Conservation (phyloP, 2,113 vertebrate species). For the Oenanthe melanoleuca region DNA sequence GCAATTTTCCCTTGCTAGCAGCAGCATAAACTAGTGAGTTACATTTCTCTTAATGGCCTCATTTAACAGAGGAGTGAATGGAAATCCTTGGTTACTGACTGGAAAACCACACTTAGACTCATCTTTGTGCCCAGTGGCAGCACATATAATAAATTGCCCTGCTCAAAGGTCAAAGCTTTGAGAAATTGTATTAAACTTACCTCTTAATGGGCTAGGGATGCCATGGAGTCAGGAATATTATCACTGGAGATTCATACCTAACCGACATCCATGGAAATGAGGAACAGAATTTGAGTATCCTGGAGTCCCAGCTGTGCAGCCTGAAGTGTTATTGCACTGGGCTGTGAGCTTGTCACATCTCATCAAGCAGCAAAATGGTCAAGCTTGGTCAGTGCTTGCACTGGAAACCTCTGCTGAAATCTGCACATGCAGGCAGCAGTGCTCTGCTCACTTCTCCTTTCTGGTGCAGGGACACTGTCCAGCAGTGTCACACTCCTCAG, state of each 20-base stretch:
- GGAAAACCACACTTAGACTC: not conserved
- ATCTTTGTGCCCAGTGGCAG: not conserved
- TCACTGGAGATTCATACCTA: not conserved
- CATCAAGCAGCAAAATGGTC: not conserved
- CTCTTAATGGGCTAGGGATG: not conserved
- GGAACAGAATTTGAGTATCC: not conserved
- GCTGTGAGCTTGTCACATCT: conserved; percentile 59
- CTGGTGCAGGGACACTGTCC: not conserved
- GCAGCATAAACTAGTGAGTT: not conserved
- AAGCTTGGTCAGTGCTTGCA: not conserved
- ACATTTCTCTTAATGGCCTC: conserved; percentile 39
- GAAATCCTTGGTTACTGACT: conserved; percentile 40
- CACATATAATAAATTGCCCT: not conserved
- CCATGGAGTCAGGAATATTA: not conserved
- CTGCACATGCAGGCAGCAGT: not conserved
- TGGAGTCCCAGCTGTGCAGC: conserved; percentile 59
- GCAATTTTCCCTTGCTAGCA: conserved; percentile 31
- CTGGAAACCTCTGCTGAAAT: not conserved
- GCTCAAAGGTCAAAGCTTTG: conserved; percentile 2
- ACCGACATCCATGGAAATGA: not conserved
- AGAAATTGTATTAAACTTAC: not conserved
- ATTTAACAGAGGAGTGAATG: conserved; percentile 24
- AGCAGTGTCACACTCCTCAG: not conserved
- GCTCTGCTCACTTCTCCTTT: not conserved
- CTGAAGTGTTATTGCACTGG: not conserved